Conservation (phyloP, 2,888 invertebrate genomes). For the Lepidocyrtinus sp. region DNA sequence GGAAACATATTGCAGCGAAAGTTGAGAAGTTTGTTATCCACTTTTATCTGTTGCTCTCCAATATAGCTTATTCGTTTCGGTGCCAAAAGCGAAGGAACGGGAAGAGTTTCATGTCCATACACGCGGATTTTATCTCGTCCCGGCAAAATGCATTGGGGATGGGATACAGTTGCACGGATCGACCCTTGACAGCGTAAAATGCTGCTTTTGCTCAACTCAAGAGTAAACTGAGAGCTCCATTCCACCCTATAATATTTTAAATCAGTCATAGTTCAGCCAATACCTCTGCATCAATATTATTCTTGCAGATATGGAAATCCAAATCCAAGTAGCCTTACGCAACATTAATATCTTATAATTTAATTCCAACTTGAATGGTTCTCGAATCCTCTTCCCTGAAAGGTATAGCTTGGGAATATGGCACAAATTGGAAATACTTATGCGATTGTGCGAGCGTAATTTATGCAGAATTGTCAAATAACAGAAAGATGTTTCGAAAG, state of each 20-base stretch:
- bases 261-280: not conserved
- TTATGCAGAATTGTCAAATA: no score
- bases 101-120: constrained; percentile 66
- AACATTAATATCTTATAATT: no score
- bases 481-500: no score
- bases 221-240: constrained; percentile 67
- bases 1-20: constrained; percentile 68
- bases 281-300: constrained; percentile 9
- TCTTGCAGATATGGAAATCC: not conserved
- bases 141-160: constrained; percentile 65
- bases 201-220: constrained; percentile 60
- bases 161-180: constrained; percentile 59
- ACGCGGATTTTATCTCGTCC: constrained; percentile 68
- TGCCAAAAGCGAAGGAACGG: constrained; percentile 67
- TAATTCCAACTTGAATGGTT: no score
- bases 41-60: constrained; percentile 66
- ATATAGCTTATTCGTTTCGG: constrained; percentile 68
- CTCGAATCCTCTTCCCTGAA: no score
- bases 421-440: no score
- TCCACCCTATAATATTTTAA: constrained; percentile 69
- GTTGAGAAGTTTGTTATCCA: constrained; percentile 54
- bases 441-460: no score
- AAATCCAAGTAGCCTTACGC: no score
- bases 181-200: constrained; percentile 67
- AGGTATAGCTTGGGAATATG: no score